Base-by-base conservation (phyloP, 2,113 vertebrate species). In the Xiphophorus hellerii region DNA sequence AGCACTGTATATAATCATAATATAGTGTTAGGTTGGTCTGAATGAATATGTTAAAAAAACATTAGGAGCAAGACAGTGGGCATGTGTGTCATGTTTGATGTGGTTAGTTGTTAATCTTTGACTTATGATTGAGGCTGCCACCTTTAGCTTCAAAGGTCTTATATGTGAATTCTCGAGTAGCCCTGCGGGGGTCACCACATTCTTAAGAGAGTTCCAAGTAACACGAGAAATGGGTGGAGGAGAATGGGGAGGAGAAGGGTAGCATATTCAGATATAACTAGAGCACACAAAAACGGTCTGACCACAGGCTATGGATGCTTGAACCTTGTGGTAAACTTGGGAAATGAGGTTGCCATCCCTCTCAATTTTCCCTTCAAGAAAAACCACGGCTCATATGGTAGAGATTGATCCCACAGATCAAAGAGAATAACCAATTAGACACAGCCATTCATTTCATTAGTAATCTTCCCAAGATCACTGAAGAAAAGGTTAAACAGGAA, bases 261-360 rank as follows among this genome's bases (percentile, higher is more conserved):
- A 78, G 72, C 77, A 78, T 30, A 30, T 70, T 76, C 77, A 82
- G 82, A 86, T 83, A 74, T 79, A 86, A 81, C 71, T 22, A 87
- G 82, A 86, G 71, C 71, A 66, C 77, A 73, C 83, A 73, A 76
- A 62, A 42, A 82, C 69, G 70, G 69, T 29, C 75, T 82, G 89
- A 92, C 91, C 92, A 89, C 91, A 91, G 85, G 87, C 89, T 86
- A 81, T 72, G 89, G 80, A 85, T 25, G 86, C 84, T 91, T 93
- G 91, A 93, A 92, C 89, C 78, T 78, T 91, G 92, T 78, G 92
- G 90, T 89, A 82, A 89, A 88, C 83, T 87, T 89, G 89, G 91
- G 90, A 91, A 93, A 93, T 90, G 89, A 91, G 91, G 90, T 88
- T 92, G 84, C 85, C 90, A 85, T 88, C 88, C 83, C 78, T 84